Evolutionary conservation across 1,140 invertebrate species (phyloP).

Genomic region (Paramacrobiotus metropolitanus): DNA sequence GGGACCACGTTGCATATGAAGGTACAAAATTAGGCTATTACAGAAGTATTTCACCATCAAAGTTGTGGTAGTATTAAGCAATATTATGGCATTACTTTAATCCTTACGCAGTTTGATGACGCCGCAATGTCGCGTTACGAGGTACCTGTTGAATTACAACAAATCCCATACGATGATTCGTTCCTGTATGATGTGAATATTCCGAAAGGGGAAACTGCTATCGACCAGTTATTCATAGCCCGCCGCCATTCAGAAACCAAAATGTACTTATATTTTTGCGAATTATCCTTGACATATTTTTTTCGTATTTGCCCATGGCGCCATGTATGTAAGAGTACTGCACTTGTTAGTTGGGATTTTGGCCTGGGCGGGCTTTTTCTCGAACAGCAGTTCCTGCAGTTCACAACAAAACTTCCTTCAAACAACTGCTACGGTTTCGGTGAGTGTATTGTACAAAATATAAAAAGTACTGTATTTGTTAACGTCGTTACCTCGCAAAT

Average conservation of each 20-base stretch:
- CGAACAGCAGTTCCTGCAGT: constrained; percentile 30
- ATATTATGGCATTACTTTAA: too few relatives aligned
- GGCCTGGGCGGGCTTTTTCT: constrained; percentile 22
- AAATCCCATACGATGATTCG: neutral
- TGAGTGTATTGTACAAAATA: too few relatives aligned
- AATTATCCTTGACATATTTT: constrained; percentile 8
- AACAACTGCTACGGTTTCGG: constrained; percentile 30
- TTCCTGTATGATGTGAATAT: neutral
- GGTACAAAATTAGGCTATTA: too few relatives aligned
- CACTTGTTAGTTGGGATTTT: constrained; percentile 10
- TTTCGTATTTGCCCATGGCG: constrained; percentile 22
- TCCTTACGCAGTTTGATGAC: neutral
- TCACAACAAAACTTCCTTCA: constrained; percentile 24
- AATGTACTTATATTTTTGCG: neutral
- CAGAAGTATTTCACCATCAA: too few relatives aligned
- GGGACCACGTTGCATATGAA: too few relatives aligned
- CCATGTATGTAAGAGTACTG: constrained; percentile 14
- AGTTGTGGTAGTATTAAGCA: too few relatives aligned
- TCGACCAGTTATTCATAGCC: neutral
- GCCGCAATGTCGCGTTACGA: neutral
- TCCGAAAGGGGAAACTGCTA: neutral
- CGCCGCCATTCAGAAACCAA: neutral
- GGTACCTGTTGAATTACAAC: neutral
- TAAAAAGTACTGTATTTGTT: too few relatives aligned
- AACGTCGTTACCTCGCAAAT: too few relatives aligned